Percentiles rank a stretch among this genome's conserved stretches.
Conservation (phyloP, 2,113 vertebrate species). For the Eolophus roseicapilla region DNA sequence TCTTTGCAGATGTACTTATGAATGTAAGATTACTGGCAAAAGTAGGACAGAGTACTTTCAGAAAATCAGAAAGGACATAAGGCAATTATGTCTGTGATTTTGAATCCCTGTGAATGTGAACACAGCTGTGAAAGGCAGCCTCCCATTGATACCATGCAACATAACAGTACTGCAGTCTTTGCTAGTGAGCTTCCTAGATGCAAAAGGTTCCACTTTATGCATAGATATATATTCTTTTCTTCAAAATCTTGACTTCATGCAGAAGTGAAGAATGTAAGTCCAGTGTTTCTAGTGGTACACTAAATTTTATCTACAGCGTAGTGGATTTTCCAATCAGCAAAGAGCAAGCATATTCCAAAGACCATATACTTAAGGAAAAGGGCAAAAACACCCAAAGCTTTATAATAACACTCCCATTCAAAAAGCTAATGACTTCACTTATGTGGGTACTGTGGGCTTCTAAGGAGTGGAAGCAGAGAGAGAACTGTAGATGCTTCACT, state of each 20-base stretch:
- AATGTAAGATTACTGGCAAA: neutral
- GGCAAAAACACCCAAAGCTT: fast-evolving
- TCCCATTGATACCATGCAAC: neutral
- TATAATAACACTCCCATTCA: neutral
- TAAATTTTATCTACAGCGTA: neutral
- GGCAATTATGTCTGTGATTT: neutral
- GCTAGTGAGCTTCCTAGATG: neutral
- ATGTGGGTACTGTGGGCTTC: neutral
- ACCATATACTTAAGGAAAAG: neutral
- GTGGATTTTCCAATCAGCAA: neutral
- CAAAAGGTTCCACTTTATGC: neutral
- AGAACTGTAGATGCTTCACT: neutral
- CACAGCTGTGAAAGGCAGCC: neutral
- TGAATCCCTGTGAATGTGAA: neutral
- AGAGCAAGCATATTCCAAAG: neutral
- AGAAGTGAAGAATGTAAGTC: neutral
- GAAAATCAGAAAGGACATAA: neutral
- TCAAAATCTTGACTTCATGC: neutral
- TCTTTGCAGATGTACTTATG: neutral
- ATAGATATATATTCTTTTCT: neutral
- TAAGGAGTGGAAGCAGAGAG: neutral
- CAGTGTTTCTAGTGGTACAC: neutral
- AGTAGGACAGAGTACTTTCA: neutral
- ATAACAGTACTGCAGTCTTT: neutral
- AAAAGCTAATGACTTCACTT: neutral